These are phyloP conservation scores for Dryoscopus gambensis DNA, from an alignment of 2,113 vertebrate species.

Conservation along the genomic window DNA sequence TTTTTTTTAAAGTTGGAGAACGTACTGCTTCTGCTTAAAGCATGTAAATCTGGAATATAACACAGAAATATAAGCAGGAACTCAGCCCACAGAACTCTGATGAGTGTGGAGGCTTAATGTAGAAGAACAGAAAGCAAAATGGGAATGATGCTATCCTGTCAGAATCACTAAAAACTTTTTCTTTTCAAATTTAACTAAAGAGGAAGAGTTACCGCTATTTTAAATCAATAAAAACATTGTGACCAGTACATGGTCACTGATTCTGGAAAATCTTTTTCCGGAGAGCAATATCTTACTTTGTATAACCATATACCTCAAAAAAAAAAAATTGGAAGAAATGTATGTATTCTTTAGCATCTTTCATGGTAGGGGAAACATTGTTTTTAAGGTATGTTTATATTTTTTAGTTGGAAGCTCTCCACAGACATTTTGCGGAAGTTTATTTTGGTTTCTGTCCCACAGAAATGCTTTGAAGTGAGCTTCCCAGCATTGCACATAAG, in stretches of 20 bases:
- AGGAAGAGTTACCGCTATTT: not conserved
- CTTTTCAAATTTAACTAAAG: not conserved
- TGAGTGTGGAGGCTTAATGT: not conserved
- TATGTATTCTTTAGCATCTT: not conserved
- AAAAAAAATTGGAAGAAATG: not conserved
- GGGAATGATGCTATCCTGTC: not conserved
- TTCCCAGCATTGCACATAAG: not conserved
- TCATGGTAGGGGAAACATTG: not conserved
- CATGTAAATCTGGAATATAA: constrained; percentile 5
- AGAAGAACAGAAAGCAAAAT: not conserved
- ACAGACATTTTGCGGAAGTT: not conserved
- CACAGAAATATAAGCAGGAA: not conserved
- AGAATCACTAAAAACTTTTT: not conserved
- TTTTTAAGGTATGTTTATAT: not conserved
- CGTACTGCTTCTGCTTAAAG: constrained; percentile 36
- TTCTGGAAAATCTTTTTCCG: not conserved
- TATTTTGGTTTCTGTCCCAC: not conserved
- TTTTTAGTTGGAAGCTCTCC: not conserved
- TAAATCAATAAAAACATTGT: not conserved
- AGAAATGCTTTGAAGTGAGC: not conserved
- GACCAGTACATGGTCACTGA: not conserved
- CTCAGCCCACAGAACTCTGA: not conserved
- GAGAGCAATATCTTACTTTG: not conserved
- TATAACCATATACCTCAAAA: not conserved
- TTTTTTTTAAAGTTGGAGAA: not conserved